A percentile compares a stretch with the other conserved stretches of the same genome.
These are phyloP conservation scores for Graptemys geographica DNA, from an alignment of 2,797 vertebrate species.

Conservation along the genomic window DNA sequence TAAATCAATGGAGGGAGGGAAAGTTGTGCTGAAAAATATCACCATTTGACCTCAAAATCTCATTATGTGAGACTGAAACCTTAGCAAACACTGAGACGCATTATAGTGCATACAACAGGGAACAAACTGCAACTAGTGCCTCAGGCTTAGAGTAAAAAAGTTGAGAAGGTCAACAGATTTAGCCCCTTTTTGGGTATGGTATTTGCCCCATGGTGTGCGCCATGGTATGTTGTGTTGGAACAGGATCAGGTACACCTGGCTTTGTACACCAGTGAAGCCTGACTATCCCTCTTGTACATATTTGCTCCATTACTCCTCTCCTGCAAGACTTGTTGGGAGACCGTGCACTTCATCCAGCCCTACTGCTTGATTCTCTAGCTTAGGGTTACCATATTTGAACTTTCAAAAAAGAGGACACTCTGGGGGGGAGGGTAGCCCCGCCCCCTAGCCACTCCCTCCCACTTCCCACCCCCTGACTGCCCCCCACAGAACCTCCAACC, in stretches of 20 bases:
- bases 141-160: background rate
- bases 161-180: background rate
- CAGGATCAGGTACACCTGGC: background rate
- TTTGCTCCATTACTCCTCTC: background rate
- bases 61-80: background rate
- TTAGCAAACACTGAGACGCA: background rate
- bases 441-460: too few relatives aligned
- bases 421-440: too few relatives aligned
- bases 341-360: background rate
- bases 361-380: background rate
- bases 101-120: background rate
- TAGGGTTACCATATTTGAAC: too few relatives aligned
- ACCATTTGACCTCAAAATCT: background rate
- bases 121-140: background rate
- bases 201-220: background rate
- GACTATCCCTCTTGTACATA: background rate
- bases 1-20: background rate
- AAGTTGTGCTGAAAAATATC: background rate
- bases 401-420: too few relatives aligned
- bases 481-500: too few relatives aligned
- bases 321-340: background rate
- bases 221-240: background rate
- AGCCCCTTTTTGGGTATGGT: background rate
- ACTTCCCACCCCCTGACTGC: too few relatives aligned
- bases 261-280: background rate